These are phyloP conservation scores for Archivesica marissinica DNA, from an alignment of 1,140 invertebrate species.

Conservation along the genomic window DNA sequence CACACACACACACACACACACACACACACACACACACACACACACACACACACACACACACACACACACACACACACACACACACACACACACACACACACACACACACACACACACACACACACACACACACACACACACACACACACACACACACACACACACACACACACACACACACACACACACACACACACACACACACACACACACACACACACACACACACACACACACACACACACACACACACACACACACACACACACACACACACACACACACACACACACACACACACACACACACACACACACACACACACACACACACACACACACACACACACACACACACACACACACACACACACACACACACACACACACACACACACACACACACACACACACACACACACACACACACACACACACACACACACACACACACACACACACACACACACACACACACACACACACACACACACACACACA, in stretches of 20 bases:
- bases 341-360: slow-evolving; percentile 40
- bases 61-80: slow-evolving; percentile 29
- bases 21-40: slow-evolving; percentile 13
- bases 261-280: slow-evolving; percentile 42
- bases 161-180: slow-evolving; percentile 46
- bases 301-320: slow-evolving; percentile 19
- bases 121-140: slow-evolving; percentile 44
- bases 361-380: slow-evolving; percentile 36
- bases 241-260: slow-evolving; percentile 27
- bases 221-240: slow-evolving; percentile 3
- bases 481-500: slow-evolving; percentile 65
- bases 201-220: slow-evolving; percentile 1
- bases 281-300: slow-evolving; percentile 31
- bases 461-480: slow-evolving; percentile 63
- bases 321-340: slow-evolving; percentile 14
- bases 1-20: slow-evolving; percentile 10
- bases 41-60: slow-evolving; percentile 42
- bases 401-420: slow-evolving; percentile 66
- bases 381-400: slow-evolving; percentile 64
- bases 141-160: slow-evolving; percentile 38
- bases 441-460: slow-evolving; percentile 66
- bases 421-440: slow-evolving; percentile 66
- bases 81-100: slow-evolving; percentile 33
- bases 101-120: slow-evolving; percentile 48
- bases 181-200: slow-evolving; percentile 46